These are phyloP conservation scores for Pseudomugil tenellus DNA, from an alignment of 2,797 vertebrate genomes.

Conservation along the genomic window DNA sequence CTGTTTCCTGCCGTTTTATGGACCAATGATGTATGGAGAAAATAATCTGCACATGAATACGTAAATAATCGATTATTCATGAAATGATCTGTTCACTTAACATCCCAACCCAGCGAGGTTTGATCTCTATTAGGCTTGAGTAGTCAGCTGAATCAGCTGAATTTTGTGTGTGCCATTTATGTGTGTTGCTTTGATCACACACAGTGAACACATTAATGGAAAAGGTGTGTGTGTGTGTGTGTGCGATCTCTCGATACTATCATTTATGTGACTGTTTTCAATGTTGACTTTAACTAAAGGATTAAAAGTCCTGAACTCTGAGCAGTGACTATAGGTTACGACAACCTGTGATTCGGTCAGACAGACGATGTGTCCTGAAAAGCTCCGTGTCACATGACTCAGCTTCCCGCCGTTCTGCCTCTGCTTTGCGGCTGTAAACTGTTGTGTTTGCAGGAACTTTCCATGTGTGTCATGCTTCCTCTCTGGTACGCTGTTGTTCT, in stretches of 20 bases:
- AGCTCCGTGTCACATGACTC: conserved; percentile 50
- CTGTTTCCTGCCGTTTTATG: conserved; percentile 1
- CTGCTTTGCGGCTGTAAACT: conserved; percentile 44
- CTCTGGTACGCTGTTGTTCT: conserved; percentile 53
- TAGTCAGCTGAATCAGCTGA: no score
- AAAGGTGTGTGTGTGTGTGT: neutral
- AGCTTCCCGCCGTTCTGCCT: conserved; percentile 1
- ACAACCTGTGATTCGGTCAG: conserved; percentile 31
- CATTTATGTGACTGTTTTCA: neutral
- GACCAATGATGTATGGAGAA: neutral
- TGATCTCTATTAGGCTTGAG: no score
- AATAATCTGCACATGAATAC: neutral
- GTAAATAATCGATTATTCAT: neutral
- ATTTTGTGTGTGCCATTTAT: neutral
- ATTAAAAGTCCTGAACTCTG: conserved; percentile 12
- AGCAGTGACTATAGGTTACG: conserved; percentile 11
- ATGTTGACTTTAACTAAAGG: neutral
- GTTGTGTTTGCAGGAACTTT: conserved; percentile 70
- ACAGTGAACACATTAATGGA: conserved; percentile 12
- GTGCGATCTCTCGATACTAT: neutral
- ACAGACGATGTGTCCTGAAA: conserved; percentile 17
- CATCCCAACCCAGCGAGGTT: neutral
- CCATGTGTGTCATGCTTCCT: conserved; percentile 74
- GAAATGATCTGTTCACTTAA: neutral
- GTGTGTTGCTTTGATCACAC: neutral